A percentile compares a stretch with the other conserved stretches of the same genome.
Conservation (phyloP, 2,888 invertebrate genomes). For the Anarsia innoxiella region DNA sequence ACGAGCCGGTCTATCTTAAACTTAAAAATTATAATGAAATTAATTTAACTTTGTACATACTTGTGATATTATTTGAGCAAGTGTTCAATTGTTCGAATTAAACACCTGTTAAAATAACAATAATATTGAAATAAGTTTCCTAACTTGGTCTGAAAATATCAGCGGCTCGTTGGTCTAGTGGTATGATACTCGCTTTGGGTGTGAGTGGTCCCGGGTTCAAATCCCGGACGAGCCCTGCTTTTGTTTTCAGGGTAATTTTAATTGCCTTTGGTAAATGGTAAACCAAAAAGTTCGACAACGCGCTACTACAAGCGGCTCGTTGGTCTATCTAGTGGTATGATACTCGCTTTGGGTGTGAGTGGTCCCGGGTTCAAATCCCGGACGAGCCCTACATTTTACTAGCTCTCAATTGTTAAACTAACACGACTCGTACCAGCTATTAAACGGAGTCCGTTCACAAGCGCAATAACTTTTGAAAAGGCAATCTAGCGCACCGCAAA, state of each 20-base stretch:
- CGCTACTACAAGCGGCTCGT: conserved; percentile 60
- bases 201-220: conserved; percentile 77
- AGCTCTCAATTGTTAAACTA: background rate
- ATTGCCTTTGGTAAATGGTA: too few relatives aligned
- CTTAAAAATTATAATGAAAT: background rate
- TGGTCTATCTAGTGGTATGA: conserved; percentile 77
- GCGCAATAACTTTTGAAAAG: conserved; percentile 11
- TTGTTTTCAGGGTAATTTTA: too few relatives aligned
- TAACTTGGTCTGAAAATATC: background rate
- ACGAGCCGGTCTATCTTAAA: conserved; percentile 47
- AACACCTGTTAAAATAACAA: background rate
- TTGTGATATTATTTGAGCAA: background rate
- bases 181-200: conserved; percentile 77
- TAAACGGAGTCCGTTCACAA: background rate
- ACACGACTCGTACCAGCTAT: background rate
- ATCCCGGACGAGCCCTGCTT: conserved; percentile 72
- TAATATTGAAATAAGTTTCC: background rate
- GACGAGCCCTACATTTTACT: conserved; percentile 58
- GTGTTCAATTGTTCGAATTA: background rate
- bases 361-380: conserved; percentile 77
- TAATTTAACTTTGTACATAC: background rate
- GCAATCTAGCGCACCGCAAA: conserved; percentile 9
- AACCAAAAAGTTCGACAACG: too few relatives aligned
- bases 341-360: conserved; percentile 77
- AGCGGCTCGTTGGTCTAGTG: conserved; percentile 67